Base-by-base conservation (phyloP, 1,140 invertebrate species). In the Cydia strobilella region DNA sequence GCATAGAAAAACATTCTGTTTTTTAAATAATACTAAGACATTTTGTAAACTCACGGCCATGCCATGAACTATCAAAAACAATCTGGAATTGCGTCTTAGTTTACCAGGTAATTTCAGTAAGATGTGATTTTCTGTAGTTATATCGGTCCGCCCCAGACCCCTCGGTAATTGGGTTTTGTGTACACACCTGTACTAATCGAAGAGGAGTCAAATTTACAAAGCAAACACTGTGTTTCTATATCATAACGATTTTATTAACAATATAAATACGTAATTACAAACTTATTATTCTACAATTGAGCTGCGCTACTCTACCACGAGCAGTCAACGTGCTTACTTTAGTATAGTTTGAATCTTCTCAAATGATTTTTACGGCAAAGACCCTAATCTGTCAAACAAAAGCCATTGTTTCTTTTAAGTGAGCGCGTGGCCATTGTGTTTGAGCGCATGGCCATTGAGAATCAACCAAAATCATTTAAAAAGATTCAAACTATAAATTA, bases 161-260 rank as follows among this genome's bases (percentile, higher is more conserved):
- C n/a, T 54, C 51, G 10, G 15, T 59, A 59, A 59, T 23, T 59
- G 54, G 23, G 20, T 59, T 51, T 59, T 59, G 54, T 54, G 51
- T 59, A 23, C 54, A 59, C 54, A 59, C 54, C 54, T 59, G 54
- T 59, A 23, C 54, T 59, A 59, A 59, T 59, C 54, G 18, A 18
- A 59, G 54, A 59, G 54, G 20, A 63, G 51, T 63, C 62, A n/a
- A 69, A 75, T 63, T 35, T 75, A 63, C 59, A 10, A 63, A 80
- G 78, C 75, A 74, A 85, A 84, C 85, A 73, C 72, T 54, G 15
- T 18, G 63, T 75, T 77, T 84, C 81, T 90, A 90, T 88, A 80
- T 39, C 90, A 90, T 91, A 92, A 92, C 90, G 83, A 80, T 92
- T 92, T 92, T 92, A 92, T 91, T 92, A 92, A 92, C 90, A 92